Conservation (phyloP, 2,888 invertebrate genomes). For the Eupithecia vulgata region DNA sequence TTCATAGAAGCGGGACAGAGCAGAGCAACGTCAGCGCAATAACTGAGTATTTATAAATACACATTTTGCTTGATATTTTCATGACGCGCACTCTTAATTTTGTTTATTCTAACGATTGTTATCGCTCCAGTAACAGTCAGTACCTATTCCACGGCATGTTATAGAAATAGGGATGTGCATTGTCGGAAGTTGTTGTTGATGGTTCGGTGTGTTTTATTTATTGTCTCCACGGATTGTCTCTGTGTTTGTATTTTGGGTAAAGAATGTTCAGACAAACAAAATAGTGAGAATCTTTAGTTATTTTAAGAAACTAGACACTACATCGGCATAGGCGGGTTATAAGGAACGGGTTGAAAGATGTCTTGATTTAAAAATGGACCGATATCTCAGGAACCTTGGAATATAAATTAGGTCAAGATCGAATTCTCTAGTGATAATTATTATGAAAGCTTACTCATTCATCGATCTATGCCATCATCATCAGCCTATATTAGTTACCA, state of each 20-base stretch:
- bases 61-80: too few species aligned
- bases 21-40: too few species aligned
- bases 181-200: conserved; percentile 40
- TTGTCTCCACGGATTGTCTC: too few species aligned
- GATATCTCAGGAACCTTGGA: neutral
- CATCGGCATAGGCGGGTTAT: neutral
- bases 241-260: neutral
- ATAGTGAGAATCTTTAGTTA: neutral
- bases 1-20: too few species aligned
- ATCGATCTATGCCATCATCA: too few species aligned
- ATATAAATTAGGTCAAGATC: neutral
- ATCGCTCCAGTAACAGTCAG: conserved; percentile 43
- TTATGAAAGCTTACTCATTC: neutral
- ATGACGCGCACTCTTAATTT: too few species aligned
- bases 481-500: too few species aligned
- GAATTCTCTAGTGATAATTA: neutral
- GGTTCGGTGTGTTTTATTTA: conserved; percentile 22
- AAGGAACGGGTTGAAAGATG: too few species aligned
- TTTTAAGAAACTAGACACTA: neutral
- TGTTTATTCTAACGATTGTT: conserved; percentile 44
- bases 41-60: too few species aligned
- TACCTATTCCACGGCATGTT: conserved; percentile 9
- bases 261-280: neutral
- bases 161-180: conserved; percentile 45
- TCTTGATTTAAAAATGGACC: neutral